These are phyloP conservation scores for Coptodon rendalli DNA, from an alignment of 2,113 vertebrate genomes.

Conservation along the genomic window DNA sequence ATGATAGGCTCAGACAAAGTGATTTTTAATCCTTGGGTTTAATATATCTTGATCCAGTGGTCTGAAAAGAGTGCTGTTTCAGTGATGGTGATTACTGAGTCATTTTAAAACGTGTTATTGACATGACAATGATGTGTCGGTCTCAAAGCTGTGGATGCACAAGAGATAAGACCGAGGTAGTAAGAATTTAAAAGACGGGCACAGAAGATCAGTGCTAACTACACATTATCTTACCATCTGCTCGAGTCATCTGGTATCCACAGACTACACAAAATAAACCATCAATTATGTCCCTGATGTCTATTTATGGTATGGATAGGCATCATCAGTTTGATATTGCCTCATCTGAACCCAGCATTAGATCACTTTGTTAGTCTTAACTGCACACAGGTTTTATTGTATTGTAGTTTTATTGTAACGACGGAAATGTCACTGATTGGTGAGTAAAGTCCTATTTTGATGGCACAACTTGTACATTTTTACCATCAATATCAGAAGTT, in stretches of 20 bases:
- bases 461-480: neutral
- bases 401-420: neutral
- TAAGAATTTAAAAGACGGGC: neutral
- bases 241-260: neutral
- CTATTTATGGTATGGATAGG: neutral
- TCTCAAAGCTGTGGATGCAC: neutral
- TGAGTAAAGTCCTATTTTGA: neutral
- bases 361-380: neutral
- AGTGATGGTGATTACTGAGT: neutral
- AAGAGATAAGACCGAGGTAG: neutral
- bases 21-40: neutral
- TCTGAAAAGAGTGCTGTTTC: neutral
- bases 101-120: neutral
- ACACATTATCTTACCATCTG: neutral
- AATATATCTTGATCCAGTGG: neutral
- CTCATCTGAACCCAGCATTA: neutral
- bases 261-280: neutral
- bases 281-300: neutral
- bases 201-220: neutral
- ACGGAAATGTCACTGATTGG: neutral
- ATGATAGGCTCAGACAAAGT: neutral
- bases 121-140: neutral
- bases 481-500: neutral
- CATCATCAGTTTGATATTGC: neutral
- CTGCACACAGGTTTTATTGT: neutral